phyloP scores from a whole-genome alignment of 2,113 vertebrate genomes.

The Aspiorhynchus laticeps region DNA sequence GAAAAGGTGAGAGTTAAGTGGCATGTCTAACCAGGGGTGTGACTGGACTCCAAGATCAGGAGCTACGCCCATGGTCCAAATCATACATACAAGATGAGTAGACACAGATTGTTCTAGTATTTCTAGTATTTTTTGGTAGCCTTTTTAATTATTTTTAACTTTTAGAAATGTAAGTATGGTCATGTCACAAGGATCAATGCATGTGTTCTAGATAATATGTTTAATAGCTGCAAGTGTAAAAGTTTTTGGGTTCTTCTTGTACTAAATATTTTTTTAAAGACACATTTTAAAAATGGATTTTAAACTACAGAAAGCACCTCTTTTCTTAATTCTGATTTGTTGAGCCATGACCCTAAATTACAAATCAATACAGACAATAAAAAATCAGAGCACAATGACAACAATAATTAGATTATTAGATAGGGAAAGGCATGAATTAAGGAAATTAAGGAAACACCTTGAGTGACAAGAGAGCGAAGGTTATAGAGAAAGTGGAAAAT shows the following conservation, averaged over 20 bases:
- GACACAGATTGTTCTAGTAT: neutral
- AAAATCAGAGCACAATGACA: neutral
- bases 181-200: neutral
- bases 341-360: neutral
- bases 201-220: too few species aligned
- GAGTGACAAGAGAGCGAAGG: neutral
- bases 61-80: neutral
- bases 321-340: neutral
- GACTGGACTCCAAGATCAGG: neutral
- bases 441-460: neutral
- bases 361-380: neutral
- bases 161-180: neutral
- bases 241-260: neutral
- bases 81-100: too few species aligned
- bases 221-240: neutral
- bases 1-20: neutral
- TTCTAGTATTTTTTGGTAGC: neutral
- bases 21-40: neutral
- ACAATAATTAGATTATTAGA: conserved; percentile 36
- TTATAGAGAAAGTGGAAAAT: neutral
- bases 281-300: neutral
- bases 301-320: neutral
- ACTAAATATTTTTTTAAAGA: neutral
- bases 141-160: neutral
- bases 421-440: conserved; percentile 18